These are phyloP conservation scores for Potamilus streckersoni DNA, from an alignment of 1,140 invertebrate species.

Conservation along the genomic window DNA sequence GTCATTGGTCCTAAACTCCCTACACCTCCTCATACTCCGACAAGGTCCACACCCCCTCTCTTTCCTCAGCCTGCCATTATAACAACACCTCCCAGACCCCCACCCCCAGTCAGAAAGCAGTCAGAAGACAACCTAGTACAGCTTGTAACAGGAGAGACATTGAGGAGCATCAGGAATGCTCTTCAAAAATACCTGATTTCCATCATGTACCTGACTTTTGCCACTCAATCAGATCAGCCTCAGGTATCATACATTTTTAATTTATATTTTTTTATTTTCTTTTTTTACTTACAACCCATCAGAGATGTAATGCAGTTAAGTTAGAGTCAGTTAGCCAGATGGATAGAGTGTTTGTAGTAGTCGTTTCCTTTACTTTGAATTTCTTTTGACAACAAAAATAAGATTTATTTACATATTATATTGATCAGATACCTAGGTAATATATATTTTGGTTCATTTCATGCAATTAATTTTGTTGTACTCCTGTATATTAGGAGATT, in stretches of 20 bases:
- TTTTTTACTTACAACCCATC: too few species aligned
- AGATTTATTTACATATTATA: too few species aligned
- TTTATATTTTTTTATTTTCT: too few species aligned
- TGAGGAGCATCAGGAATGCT: not conserved
- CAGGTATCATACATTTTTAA: constrained; percentile 7
- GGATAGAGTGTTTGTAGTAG: too few species aligned
- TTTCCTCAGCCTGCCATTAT: constrained; percentile 31
- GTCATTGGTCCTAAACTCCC: constrained; percentile 53
- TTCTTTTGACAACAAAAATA: too few species aligned
- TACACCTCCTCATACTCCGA: constrained; percentile 23
- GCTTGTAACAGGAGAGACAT: constrained; percentile 34
- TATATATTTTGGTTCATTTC: too few species aligned
- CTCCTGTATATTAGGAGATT: too few species aligned
- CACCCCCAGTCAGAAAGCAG: constrained; percentile 7
- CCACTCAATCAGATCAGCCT: constrained; percentile 19
- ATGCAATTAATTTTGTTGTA: too few species aligned
- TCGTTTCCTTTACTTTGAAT: too few species aligned
- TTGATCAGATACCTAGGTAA: too few species aligned
- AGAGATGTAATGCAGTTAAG: too few species aligned
- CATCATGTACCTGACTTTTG: constrained; percentile 56
- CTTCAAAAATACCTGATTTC: constrained; percentile 23
- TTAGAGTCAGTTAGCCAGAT: too few species aligned
- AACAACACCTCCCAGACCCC: constrained; percentile 20
- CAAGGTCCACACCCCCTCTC: constrained; percentile 27
- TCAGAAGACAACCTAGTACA: constrained; percentile 30